Evolutionary conservation across 2,113 vertebrate genomes (phyloP).

Genomic region (Hipposideros armiger): DNA sequence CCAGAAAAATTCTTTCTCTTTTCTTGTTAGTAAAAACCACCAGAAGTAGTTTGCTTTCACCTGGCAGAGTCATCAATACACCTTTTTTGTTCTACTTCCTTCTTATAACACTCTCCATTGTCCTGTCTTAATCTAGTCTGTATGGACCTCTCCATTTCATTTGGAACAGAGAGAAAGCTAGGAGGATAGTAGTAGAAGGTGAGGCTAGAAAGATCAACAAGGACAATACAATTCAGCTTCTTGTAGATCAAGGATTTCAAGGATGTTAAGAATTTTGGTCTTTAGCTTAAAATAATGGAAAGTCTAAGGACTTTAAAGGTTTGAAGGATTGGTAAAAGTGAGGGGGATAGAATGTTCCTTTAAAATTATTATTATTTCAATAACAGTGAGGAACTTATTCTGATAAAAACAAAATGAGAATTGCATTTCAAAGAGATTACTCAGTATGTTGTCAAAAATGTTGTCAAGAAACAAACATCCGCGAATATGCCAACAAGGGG

Average conservation of each 20-base stretch:
- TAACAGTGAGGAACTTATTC: not conserved
- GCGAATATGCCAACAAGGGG: too few species aligned
- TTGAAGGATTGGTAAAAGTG: not conserved
- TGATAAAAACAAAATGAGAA: not conserved
- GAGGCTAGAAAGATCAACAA: not conserved
- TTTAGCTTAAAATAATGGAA: not conserved
- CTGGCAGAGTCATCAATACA: not conserved
- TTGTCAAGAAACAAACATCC: too few species aligned
- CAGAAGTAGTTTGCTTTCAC: not conserved
- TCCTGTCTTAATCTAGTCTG: not conserved
- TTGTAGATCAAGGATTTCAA: not conserved
- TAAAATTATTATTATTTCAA: not conserved
- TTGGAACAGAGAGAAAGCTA: not conserved
- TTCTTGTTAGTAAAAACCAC: not conserved
- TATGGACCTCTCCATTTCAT: not conserved
- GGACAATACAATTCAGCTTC: not conserved
- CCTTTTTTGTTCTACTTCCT: not conserved
- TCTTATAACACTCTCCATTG: not conserved
- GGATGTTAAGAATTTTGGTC: not conserved
- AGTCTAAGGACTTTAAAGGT: not conserved
- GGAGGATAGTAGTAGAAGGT: not conserved
- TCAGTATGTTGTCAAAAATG: not conserved
- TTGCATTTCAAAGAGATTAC: not conserved
- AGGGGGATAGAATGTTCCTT: not conserved
- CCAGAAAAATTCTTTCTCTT: slow-evolving; percentile 37